phyloP scores from a whole-genome alignment of 1,140 invertebrate species.

The Pemphigus obesinymphae region DNA sequence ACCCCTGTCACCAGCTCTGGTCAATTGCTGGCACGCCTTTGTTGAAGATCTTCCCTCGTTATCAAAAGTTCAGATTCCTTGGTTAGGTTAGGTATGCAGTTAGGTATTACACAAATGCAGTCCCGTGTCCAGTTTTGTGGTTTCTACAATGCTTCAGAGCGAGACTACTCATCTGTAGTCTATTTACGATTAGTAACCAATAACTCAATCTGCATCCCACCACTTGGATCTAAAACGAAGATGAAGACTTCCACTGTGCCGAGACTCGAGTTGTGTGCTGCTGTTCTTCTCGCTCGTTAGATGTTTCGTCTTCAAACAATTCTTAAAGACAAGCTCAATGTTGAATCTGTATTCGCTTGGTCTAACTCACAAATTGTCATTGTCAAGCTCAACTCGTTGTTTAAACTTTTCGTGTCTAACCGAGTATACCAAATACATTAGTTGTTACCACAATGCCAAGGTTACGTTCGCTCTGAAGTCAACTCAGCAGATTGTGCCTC shows the following conservation, averaged over 20 bases:
- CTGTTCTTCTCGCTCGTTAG: not conserved
- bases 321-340: not conserved
- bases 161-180: not conserved
- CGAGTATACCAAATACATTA: not conserved
- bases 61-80: not conserved
- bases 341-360: not conserved
- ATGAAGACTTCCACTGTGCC: not conserved
- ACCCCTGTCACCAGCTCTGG: not conserved
- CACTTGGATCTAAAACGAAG: not conserved
- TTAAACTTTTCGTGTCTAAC: not conserved
- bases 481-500: slow-evolving; percentile 16
- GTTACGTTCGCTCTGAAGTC: not conserved
- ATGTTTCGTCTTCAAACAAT: not conserved
- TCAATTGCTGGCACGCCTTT: not conserved
- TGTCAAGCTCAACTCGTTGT: not conserved
- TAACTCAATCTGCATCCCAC: not conserved
- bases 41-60: not conserved
- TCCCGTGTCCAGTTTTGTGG: not conserved
- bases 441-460: not conserved
- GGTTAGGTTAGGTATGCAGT: too few species aligned
- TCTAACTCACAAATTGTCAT: not conserved
- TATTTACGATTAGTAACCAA: not conserved
- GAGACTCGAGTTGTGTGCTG: not conserved
- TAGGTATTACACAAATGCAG: not conserved
- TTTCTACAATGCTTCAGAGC: slow-evolving; percentile 4